A percentile compares a stretch with the other conserved stretches of the same genome.
Conservation (phyloP, 2,888 invertebrate genomes). For the Eupithecia abbreviata region DNA sequence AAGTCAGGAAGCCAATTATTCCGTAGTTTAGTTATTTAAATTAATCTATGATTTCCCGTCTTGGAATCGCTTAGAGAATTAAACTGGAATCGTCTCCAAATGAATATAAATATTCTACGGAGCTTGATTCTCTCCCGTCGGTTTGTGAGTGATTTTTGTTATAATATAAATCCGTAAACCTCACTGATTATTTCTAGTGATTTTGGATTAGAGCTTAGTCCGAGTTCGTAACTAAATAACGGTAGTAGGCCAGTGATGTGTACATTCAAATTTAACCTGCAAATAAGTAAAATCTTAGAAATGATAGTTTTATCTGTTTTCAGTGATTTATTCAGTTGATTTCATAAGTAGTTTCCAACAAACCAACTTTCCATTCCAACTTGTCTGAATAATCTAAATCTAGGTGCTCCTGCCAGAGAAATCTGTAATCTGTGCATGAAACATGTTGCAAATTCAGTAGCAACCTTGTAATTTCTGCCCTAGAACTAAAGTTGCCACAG, state of each 20-base stretch:
- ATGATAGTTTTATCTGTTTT: slow-evolving; percentile 49
- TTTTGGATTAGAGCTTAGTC: background rate
- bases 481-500: slow-evolving; percentile 67
- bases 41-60: too few species aligned
- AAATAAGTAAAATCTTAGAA: too few species aligned
- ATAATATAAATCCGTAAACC: background rate
- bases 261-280: too few species aligned
- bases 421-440: slow-evolving; percentile 23
- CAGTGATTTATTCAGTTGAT: slow-evolving; percentile 76
- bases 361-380: slow-evolving; percentile 68
- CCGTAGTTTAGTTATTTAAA: too few species aligned
- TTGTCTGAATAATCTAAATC: slow-evolving; percentile 69
- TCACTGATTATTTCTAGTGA: background rate
- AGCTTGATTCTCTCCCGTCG: background rate
- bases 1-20: too few species aligned
- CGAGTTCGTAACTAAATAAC: background rate
- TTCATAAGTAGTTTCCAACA: slow-evolving; percentile 59
- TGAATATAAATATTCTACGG: too few species aligned
- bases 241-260: background rate
- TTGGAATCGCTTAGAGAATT: too few species aligned
- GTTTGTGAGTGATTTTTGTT: background rate
- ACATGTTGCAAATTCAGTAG: slow-evolving; percentile 35
- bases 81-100: too few species aligned
- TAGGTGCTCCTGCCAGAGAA: slow-evolving; percentile 22
- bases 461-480: slow-evolving; percentile 50